Base-by-base conservation (phyloP, 2,888 invertebrate genomes). In the Melanostoma mellinum region DNA sequence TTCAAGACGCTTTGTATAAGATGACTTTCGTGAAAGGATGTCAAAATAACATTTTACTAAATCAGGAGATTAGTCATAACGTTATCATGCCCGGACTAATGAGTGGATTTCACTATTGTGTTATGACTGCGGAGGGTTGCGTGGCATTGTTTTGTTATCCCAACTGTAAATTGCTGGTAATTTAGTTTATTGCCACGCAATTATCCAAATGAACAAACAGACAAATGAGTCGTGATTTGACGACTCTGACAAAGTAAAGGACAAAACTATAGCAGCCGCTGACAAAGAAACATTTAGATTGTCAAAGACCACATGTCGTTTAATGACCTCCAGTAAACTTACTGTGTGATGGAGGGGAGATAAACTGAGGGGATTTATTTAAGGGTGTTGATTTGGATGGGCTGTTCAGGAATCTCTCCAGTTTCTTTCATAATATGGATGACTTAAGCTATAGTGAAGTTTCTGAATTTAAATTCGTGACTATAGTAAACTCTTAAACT, bases 191-290 rank as follows among this genome's bases (percentile, higher is more conserved):
- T 89, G 89, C 89, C 88, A 88, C 87, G 88, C 90, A 90, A 90
- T 90, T 90, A 90, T 90, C 90, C 90, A 90, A 89, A 88, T 88
- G 90, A 90, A 90, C 88, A 89, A 87, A 87, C 90, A 89, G 90
- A 89, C 90, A 90, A 90, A 90, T 90, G 90, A 89, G 88, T 85
- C 75, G 72, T 82, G 82, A 82, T 76, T 76, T 82, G 82, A 82
- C 60, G 76, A 77, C 74, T 20, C 20, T 20, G 20, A 67, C 69
- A 20, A 52, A 69, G 46, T 58, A 58, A 52, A 71, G 71, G 58
- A 84, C 84, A 44, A 63, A 52, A 69, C 61, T 76, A 76, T 68
- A 42, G 61, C 32, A 10, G 78, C 52, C 32, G 30, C 35, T 61
- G 60, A 65, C 53, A 68, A 55, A 38, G 50, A 61, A 42, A 71